phyloP scores from a whole-genome alignment of 92 coral and sea anemone genomes.

The Epizoanthus ramosus region DNA sequence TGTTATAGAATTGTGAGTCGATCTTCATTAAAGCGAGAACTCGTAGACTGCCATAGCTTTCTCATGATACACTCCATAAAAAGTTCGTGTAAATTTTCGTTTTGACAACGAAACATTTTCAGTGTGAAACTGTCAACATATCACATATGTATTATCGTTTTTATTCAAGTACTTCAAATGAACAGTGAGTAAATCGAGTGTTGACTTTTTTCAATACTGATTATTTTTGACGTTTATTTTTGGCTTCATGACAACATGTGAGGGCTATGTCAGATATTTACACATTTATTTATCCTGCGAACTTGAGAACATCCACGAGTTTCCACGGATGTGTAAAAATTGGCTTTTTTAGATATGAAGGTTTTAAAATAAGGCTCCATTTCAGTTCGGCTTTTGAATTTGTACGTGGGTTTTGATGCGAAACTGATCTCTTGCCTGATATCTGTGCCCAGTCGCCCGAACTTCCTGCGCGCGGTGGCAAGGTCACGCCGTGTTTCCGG shows the following conservation, averaged over 20 bases:
- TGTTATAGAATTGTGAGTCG: background rate
- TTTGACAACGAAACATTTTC: background rate
- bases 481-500: background rate
- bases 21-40: constrained; percentile 6
- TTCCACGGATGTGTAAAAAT: background rate
- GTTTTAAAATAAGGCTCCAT: background rate
- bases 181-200: background rate
- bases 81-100: background rate
- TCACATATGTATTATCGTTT: background rate
- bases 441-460: background rate
- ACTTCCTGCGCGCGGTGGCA: constrained; percentile 25
- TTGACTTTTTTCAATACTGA: background rate
- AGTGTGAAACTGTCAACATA: background rate
- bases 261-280: background rate
- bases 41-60: background rate
- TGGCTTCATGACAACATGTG: background rate
- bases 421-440: background rate
- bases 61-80: background rate
- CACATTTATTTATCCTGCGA: background rate
- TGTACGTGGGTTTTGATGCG: background rate
- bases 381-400: background rate
- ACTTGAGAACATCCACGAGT: background rate
- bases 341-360: background rate
- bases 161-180: background rate
- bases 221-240: background rate